Base-by-base conservation (phyloP, 2,113 vertebrate genomes). In the Callospermophilus lateralis region DNA sequence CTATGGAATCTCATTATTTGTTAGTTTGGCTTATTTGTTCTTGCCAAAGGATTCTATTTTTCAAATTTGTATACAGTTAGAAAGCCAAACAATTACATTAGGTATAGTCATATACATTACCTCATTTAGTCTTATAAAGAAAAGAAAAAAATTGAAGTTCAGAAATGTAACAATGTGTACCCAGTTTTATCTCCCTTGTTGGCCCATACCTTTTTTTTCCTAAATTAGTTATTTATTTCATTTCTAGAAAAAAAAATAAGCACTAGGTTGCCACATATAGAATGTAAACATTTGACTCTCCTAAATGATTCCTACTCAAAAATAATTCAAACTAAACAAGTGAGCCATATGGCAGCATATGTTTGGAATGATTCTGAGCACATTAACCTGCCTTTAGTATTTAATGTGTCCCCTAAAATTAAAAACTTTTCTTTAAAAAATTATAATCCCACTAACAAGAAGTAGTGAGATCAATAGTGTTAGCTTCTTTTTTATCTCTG, bases 71-170 rank as follows among this genome's bases (percentile, higher is more conserved):
- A 65, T 58, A 34, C 61, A 70, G 22, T 53, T 45, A 92, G 26
- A 89, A 94, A 88, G 19, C 34, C 58, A 89, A 96, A 68, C 70
- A 65, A 78, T 55, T 79, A 61, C 67, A 22, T 24, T 81, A 74
- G 9, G 12, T 81, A 13, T 16, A 90, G 13, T 48, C 51, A 86
- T 9, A 84, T 42, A 72, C 17, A 39, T 74, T 73, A 84, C 86
- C 26, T 63, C 42, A 90, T 72, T 93, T 79, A 78, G 63, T 51
- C 63, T 76, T 90, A 0, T 55, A 87, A 70, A 6, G 3, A 72
- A 8, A 89, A 78, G 51, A 78, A 51, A 51, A 51, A 51, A 90
- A 89, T 6, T 55, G 15, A 96, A 78, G 39, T 61, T 89, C 4
- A 86, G 45, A 92, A 95, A 39, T 15, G 3, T 72, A 92, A 74